Evolutionary conservation across 2,113 vertebrate species (phyloP).

Genomic region (Cynopterus brachyotis): DNA sequence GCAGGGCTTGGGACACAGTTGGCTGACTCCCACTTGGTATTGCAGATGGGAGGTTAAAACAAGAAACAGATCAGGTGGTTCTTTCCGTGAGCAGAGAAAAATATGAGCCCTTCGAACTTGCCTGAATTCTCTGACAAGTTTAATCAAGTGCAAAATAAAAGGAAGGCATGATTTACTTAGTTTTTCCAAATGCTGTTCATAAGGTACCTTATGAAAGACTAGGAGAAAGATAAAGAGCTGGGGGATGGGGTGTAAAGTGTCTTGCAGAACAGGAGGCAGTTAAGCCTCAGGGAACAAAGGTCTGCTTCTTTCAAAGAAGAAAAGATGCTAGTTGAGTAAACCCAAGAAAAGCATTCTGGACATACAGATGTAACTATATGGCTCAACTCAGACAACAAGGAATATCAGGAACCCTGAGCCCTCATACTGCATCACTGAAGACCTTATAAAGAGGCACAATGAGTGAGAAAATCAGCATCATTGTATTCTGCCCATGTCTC

Average conservation of each 20-base stretch:
- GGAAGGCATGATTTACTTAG: constrained; percentile 74
- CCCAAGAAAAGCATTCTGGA: neutral
- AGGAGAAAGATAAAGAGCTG: constrained; percentile 71
- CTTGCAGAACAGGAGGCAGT: constrained; percentile 48
- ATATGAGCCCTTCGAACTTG: constrained; percentile 56
- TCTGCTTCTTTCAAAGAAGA: neutral
- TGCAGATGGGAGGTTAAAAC: neutral
- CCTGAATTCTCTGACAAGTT: constrained; percentile 67
- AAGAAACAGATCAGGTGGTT: constrained; percentile 14
- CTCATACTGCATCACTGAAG: neutral
- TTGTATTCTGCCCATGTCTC: neutral
- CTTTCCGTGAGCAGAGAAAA: constrained; percentile 23
- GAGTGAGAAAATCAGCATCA: neutral
- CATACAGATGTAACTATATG: too few species aligned
- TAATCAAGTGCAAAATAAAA: constrained; percentile 79
- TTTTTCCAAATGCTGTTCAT: constrained; percentile 75
- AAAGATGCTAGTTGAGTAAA: neutral
- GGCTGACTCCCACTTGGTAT: neutral
- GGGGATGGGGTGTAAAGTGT: constrained; percentile 17
- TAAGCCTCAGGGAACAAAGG: constrained; percentile 49
- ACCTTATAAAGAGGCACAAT: neutral
- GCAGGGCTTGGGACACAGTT: neutral
- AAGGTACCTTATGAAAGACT: constrained; percentile 74
- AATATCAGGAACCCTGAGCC: neutral
- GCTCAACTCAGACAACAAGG: neutral